Evolutionary conservation across 2,797 vertebrate genomes (phyloP).

Genomic region (Poecilia picta): DNA sequence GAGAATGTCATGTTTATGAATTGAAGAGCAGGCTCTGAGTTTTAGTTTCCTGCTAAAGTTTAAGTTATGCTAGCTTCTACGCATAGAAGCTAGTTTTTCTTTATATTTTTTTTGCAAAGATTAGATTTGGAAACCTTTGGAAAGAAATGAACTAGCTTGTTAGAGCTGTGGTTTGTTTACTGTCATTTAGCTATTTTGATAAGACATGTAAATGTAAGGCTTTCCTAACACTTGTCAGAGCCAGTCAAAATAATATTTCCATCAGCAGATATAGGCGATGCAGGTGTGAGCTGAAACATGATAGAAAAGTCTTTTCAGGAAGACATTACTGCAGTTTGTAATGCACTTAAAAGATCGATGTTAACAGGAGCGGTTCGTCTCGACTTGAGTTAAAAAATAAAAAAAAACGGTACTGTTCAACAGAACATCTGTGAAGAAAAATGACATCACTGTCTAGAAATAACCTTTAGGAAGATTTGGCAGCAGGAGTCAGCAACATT

Average conservation of each 20-base stretch:
- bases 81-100: neutral
- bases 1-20: constrained; percentile 51
- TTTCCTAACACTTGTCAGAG: neutral
- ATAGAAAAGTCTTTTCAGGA: neutral
- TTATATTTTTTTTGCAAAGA: neutral
- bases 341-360: neutral
- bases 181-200: neutral
- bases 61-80: neutral
- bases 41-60: constrained; percentile 4
- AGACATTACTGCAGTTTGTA: neutral
- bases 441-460: neutral
- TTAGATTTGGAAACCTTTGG: neutral
- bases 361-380: neutral
- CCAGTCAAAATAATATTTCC: neutral
- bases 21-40: constrained; percentile 15
- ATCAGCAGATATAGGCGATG: neutral
- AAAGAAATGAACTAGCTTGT: neutral
- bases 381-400: neutral
- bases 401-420: neutral
- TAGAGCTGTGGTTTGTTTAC: neutral
- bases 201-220: neutral
- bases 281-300: neutral
- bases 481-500: neutral
- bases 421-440: neutral
- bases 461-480: neutral